phyloP scores from a whole-genome alignment of 2,113 vertebrate species.

The Heterocephalus glaber region DNA sequence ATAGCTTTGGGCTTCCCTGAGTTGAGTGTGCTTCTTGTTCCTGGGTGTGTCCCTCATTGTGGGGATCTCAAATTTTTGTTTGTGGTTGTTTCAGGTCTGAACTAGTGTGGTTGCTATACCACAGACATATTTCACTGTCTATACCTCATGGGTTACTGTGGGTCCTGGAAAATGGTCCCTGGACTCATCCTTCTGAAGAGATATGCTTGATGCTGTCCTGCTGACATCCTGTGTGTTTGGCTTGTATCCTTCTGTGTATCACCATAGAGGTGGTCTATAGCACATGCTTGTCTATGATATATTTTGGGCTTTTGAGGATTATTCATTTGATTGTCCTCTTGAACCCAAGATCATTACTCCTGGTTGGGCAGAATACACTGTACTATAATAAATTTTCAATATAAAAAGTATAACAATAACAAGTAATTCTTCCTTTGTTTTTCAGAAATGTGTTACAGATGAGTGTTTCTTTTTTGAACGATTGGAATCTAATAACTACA shows the following conservation, averaged over 20 bases:
- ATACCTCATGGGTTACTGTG: fast-evolving
- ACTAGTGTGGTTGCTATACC: too few relatives aligned
- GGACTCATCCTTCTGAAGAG: not conserved
- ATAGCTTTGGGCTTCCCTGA: not conserved
- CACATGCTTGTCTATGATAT: not conserved
- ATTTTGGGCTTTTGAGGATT: not conserved
- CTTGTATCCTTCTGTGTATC: not conserved
- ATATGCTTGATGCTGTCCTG: not conserved
- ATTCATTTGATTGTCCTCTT: not conserved
- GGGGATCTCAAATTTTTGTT: not conserved
- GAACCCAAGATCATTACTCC: not conserved
- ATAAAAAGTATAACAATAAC: not conserved
- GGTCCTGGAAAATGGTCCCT: not conserved
- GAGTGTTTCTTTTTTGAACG: slow-evolving; percentile 97
- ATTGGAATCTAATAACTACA: slow-evolving; percentile 98
- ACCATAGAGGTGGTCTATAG: not conserved
- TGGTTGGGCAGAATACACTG: not conserved
- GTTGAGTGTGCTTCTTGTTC: not conserved
- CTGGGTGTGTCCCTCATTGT: not conserved
- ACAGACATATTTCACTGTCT: not conserved
- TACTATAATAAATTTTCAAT: not conserved
- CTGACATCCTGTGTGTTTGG: not conserved
- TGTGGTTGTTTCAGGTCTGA: not conserved
- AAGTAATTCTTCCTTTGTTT: slow-evolving; percentile 70
- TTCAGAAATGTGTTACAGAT: slow-evolving; percentile 94